Percentiles rank a stretch among this genome's conserved stretches.
Evolutionary conservation across 2,113 vertebrate species (phyloP).

Genomic region (Ictalurus furcatus): DNA sequence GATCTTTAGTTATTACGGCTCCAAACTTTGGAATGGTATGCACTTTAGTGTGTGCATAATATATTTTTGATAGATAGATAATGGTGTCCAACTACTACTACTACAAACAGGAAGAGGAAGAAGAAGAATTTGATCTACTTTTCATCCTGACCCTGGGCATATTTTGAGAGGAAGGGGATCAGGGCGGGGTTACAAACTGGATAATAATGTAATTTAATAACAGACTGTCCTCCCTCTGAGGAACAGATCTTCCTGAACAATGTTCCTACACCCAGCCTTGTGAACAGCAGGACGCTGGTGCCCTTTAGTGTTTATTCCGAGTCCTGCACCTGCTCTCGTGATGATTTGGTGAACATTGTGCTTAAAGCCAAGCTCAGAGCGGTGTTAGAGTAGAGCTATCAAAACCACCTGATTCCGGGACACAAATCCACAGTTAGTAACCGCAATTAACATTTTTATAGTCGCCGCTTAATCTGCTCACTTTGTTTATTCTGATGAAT

Average conservation of each 20-base stretch:
- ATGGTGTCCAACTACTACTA: not conserved
- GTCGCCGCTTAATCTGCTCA: not conserved
- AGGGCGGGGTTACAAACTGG: not conserved
- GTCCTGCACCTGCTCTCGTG: constrained; percentile 6
- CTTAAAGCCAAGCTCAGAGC: not conserved
- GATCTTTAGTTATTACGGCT: not conserved
- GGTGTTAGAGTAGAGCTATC: not conserved
- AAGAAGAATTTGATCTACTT: not conserved
- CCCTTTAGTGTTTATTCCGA: constrained; percentile 66
- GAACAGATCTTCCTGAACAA: not conserved
- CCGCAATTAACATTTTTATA: too few species aligned
- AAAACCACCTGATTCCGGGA: not conserved
- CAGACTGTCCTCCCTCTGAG: not conserved
- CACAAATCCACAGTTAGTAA: not conserved
- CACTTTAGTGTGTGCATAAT: too few species aligned
- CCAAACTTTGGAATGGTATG: not conserved
- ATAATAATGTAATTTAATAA: not conserved
- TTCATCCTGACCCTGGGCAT: not conserved
- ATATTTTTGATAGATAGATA: not conserved
- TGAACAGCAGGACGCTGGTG: constrained; percentile 54
- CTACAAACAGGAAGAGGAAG: not conserved
- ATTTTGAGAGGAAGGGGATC: not conserved
- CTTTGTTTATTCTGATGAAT: not conserved
- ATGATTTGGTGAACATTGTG: not conserved
- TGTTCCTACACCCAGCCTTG: not conserved